Conservation (phyloP, 2,888 invertebrate genomes). For the Volucella inflata region DNA sequence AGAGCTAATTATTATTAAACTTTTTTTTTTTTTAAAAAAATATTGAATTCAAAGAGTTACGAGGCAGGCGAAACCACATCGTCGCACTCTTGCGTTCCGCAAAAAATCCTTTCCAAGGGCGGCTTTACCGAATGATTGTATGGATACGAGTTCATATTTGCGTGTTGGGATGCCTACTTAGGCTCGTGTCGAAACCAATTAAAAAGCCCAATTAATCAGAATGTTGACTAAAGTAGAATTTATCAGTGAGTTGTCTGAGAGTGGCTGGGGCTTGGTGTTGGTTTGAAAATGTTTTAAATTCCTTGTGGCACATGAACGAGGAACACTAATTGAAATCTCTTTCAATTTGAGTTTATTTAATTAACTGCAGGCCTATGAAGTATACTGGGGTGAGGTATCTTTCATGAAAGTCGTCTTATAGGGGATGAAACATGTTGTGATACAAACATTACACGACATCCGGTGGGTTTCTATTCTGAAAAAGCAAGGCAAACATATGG, state of each 20-base stretch:
- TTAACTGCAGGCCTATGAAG: neutral
- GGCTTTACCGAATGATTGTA: neutral
- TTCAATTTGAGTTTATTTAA: too few relatives aligned
- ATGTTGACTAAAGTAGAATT: neutral
- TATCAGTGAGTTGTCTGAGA: neutral
- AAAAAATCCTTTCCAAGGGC: too few relatives aligned
- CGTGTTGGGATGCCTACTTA: neutral
- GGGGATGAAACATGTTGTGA: too few relatives aligned
- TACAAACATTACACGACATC: too few relatives aligned
- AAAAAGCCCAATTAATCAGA: conserved; percentile 13
- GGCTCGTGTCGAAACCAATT: neutral
- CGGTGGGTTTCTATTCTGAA: too few relatives aligned
- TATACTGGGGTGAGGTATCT: neutral
- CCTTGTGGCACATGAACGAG: neutral
- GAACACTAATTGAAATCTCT: neutral
- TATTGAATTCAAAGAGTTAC: too few relatives aligned
- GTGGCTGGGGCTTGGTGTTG: neutral
- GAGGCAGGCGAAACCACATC: too few relatives aligned
- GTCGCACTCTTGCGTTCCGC: too few relatives aligned
- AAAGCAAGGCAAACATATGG: too few relatives aligned
- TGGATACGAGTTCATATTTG: neutral
- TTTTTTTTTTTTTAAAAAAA: too few relatives aligned
- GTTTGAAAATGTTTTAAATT: neutral
- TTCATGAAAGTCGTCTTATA: too few relatives aligned
- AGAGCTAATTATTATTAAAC: too few relatives aligned